These are phyloP conservation scores for Ardeotis arabs DNA, from an alignment of 2,113 vertebrate genomes.

Conservation along the genomic window DNA sequence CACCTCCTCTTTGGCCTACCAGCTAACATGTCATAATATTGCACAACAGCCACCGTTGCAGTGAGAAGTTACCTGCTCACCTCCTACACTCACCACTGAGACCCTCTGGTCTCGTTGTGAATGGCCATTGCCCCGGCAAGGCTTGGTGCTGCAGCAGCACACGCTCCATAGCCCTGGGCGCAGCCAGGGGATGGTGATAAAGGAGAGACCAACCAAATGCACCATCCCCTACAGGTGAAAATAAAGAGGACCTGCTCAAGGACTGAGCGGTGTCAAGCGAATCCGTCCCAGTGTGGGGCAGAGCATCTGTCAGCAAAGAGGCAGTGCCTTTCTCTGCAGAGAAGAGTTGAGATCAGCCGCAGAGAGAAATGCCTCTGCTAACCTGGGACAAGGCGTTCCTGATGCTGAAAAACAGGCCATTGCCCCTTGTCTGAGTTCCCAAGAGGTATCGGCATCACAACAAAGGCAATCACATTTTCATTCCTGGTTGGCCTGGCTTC, in stretches of 20 bases:
- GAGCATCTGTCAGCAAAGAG: neutral
- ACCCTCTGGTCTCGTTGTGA: neutral
- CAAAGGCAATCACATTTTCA: neutral
- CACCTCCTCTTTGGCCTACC: neutral
- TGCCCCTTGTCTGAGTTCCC: neutral
- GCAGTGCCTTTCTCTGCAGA: neutral
- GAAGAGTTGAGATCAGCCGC: neutral
- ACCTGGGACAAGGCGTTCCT: neutral
- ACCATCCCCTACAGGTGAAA: neutral
- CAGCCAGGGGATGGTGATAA: neutral
- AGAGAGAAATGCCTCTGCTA: neutral
- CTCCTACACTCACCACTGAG: neutral
- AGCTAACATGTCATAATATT: neutral
- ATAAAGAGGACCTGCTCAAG: neutral
- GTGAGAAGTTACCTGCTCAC: neutral
- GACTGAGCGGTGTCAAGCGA: neutral
- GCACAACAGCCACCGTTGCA: neutral
- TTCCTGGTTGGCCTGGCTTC: neutral
- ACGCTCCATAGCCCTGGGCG: neutral
- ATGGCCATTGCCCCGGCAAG: neutral
- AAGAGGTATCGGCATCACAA: accelerated
- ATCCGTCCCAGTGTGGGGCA: neutral
- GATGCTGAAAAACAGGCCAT: neutral
- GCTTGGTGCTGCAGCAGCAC: neutral
- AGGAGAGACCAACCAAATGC: neutral